These are phyloP conservation scores for Panopea generosa DNA, from an alignment of 2,888 invertebrate species.

Conservation along the genomic window DNA sequence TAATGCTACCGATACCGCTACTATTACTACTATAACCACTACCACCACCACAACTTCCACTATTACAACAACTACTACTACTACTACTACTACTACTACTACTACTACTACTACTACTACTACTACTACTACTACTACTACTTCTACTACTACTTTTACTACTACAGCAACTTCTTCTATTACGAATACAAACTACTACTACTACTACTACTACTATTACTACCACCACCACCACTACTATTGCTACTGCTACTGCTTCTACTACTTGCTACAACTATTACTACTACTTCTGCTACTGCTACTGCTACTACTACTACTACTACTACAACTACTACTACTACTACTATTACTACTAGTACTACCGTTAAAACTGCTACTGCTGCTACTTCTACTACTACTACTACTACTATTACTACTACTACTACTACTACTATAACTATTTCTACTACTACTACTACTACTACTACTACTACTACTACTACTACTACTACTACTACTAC, in stretches of 20 bases:
- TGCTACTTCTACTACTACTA: too few relatives aligned
- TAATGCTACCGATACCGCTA: too few relatives aligned
- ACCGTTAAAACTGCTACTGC: too few relatives aligned
- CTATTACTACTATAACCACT: too few relatives aligned
- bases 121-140: conserved; percentile 27
- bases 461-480: conserved; percentile 2
- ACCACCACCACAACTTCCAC: conserved; percentile 25
- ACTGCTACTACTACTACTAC: conserved; percentile 16
- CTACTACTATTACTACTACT: too few relatives aligned
- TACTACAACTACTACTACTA: too few relatives aligned
- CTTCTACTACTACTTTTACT: conserved; percentile 17
- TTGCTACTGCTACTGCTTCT: too few relatives aligned
- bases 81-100: conserved; percentile 37
- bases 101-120: conserved; percentile 33
- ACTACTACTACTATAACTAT: too few relatives aligned
- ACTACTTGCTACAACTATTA: too few relatives aligned
- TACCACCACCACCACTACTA: conserved; percentile 13
- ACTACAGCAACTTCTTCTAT: too few relatives aligned
- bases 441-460: neutral
- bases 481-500: neutral
- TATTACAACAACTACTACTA: conserved; percentile 35
- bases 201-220: conserved; percentile 11
- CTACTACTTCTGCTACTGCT: conserved; percentile 11
- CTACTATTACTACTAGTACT: too few relatives aligned
- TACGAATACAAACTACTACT: too few relatives aligned